These are phyloP conservation scores for Scytalopus superciliaris DNA, from an alignment of 2,113 vertebrate genomes.

Conservation along the genomic window DNA sequence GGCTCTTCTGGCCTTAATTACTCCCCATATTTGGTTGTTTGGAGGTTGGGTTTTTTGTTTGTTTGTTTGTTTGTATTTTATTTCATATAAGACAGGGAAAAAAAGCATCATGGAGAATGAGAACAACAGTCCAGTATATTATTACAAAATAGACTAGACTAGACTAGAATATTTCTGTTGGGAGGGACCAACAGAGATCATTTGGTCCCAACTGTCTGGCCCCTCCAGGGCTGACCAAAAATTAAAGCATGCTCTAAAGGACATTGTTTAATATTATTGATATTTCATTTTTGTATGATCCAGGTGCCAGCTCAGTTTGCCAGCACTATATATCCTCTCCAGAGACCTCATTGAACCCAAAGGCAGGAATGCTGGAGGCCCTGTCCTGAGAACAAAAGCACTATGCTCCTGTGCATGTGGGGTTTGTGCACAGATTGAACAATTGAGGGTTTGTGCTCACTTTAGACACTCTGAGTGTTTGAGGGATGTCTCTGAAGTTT, in stretches of 20 bases:
- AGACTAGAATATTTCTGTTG: not conserved
- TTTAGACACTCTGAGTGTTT: fast-evolving
- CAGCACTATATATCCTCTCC: not conserved
- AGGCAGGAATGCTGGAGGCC: fast-evolving
- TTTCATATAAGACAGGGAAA: not conserved
- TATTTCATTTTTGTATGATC: not conserved
- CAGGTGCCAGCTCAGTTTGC: not conserved
- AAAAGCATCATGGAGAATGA: not conserved
- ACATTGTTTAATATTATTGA: not conserved
- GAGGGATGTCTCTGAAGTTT: not conserved
- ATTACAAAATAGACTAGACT: too few species aligned
- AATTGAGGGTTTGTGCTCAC: not conserved
- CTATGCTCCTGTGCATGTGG: fast-evolving
- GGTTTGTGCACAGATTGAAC: not conserved
- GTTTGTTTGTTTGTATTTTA: not conserved
- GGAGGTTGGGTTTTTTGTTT: not conserved
- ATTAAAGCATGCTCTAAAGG: not conserved
- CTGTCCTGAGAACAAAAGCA: fast-evolving
- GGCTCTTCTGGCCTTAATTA: not conserved
- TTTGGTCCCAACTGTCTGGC: not conserved
- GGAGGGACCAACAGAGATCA: not conserved
- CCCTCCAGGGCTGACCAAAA: not conserved
- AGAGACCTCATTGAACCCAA: not conserved
- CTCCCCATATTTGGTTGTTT: not conserved
- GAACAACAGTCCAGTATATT: not conserved